These are phyloP conservation scores for Malacoraja senta DNA, from an alignment of 2,797 vertebrate genomes.

Conservation along the genomic window DNA sequence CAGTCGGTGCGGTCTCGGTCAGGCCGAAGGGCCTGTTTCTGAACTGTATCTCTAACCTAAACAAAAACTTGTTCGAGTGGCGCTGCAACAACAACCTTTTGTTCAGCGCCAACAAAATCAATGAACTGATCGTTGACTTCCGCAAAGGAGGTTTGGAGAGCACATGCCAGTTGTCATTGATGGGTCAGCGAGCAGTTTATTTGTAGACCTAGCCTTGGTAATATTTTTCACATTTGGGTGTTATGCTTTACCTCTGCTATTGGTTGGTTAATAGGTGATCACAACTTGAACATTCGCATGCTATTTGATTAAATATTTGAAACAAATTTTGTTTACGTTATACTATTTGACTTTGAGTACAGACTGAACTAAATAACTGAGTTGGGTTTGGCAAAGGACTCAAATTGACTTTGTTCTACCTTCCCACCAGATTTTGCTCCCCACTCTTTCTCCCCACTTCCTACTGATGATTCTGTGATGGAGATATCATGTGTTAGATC, in stretches of 20 bases:
- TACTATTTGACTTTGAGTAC: not conserved
- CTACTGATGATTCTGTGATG: not conserved
- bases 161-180: too few species aligned
- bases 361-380: not conserved
- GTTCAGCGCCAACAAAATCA: too few species aligned
- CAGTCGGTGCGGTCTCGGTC: too few species aligned
- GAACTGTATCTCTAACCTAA: too few species aligned
- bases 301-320: too few species aligned
- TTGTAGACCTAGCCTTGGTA: not conserved
- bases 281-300: not conserved
- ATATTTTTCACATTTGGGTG: not conserved
- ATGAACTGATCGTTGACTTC: too few species aligned
- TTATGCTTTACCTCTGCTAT: not conserved
- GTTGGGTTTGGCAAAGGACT: not conserved
- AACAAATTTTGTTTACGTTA: not conserved
- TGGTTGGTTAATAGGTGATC: not conserved
- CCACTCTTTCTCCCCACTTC: not conserved
- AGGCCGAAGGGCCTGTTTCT: too few species aligned
- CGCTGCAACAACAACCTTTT: too few species aligned
- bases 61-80: too few species aligned
- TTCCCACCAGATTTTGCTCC: not conserved
- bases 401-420: not conserved
- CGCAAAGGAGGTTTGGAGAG: too few species aligned
- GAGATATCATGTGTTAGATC: not conserved
- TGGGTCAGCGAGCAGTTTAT: too few species aligned